Evolutionary conservation across 2,797 vertebrate genomes (phyloP).

Genomic region (Notolabrus celidotus): DNA sequence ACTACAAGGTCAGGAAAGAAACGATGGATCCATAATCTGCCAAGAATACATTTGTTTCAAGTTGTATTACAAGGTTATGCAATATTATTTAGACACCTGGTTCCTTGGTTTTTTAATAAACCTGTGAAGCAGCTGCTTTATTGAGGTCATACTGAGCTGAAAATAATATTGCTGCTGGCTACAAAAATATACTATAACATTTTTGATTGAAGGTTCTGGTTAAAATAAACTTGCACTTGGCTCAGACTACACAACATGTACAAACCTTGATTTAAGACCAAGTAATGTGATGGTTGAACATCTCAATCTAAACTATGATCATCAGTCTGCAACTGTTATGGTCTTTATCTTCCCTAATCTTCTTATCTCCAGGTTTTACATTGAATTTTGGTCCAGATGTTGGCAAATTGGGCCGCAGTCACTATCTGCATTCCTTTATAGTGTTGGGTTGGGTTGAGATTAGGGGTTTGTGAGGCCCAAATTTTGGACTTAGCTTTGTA

Average conservation of each 20-base stretch:
- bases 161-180: conserved; percentile 3
- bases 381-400: too few relatives aligned
- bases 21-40: neutral
- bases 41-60: conserved; percentile 1
- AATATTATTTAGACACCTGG: conserved; percentile 21
- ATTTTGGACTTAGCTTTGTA: too few relatives aligned
- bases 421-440: too few relatives aligned
- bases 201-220: neutral
- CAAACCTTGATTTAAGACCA: neutral
- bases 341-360: neutral
- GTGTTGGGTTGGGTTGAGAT: too few relatives aligned
- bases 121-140: conserved; percentile 2
- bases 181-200: neutral
- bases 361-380: neutral
- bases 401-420: too few relatives aligned
- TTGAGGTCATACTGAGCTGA: neutral
- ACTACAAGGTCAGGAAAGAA: neutral
- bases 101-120: neutral
- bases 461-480: too few relatives aligned
- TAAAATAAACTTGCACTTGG: neutral
- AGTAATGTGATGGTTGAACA: neutral
- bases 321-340: neutral
- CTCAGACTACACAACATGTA: neutral
- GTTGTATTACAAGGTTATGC: neutral
- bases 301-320: neutral